Evolutionary conservation across 1,140 invertebrate species (phyloP), one percentile per base, ranked within the genome.

Genomic region (Aphis gossypii): DNA sequence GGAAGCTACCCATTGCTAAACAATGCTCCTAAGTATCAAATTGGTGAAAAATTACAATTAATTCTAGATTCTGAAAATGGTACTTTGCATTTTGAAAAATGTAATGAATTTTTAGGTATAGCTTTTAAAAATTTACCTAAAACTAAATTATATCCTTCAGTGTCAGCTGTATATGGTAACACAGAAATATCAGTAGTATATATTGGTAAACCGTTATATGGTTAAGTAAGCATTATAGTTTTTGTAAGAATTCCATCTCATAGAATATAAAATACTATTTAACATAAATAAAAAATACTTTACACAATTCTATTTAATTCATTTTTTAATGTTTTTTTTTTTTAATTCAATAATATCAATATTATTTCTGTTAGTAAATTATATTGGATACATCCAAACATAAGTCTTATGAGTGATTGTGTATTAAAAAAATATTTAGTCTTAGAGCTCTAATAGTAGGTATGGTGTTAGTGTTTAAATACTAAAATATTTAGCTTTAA

Each of bases 121-220:
- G 99, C 99, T 94, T 99, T 99, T 96, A 97, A 97, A 97, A 97
- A 98, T 94, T 96, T 99, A 95, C 99, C 98, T 94, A 97, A 98
- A 95, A 92, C 90, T 89, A 98, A 98, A 95, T 96, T 99, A 90
- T 99, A 98, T 95, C 99, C 99, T 93, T 98, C 99, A 94, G 98
- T 99, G 94, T 99, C 99, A 93, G 99, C 99, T 92, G 99, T 99
- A 56, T 99, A 99, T 96, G 99, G 99, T 94, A 99, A 99, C 95
- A 99, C 99, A 54, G 99, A 99, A 97, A 98, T 99, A n/a, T 99
- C 99, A 46, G 99, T 99, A 99, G 98, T 99, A n/a, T 99, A 99
- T 95, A 96, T 99, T 94, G 99, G 99, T 94, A 97, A 97, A 88
- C 99, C 99, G 38, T 95, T 99, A 94, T 98, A 99, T 97, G 99